Evolutionary conservation across 2,888 invertebrate species (phyloP).

Genomic region (Chrysolina americana): DNA sequence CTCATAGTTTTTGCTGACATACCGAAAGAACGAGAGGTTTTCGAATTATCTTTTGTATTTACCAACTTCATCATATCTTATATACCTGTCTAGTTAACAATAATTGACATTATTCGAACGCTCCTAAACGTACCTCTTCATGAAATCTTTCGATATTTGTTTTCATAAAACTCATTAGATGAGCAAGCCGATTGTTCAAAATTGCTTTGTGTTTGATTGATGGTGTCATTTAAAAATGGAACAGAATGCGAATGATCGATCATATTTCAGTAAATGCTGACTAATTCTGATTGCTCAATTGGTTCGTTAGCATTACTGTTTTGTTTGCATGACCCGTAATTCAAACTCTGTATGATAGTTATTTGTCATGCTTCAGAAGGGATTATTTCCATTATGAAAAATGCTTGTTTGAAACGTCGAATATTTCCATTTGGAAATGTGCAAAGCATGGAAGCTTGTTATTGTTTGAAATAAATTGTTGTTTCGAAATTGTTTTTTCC

Average conservation of each 20-base stretch:
- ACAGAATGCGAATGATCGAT: background rate
- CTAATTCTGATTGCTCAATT: conserved; percentile 1
- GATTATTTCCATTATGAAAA: background rate
- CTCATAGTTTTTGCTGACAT: too few relatives aligned
- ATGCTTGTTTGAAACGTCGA: background rate
- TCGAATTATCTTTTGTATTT: too few relatives aligned
- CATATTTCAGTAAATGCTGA: conserved; percentile 5
- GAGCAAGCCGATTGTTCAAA: background rate
- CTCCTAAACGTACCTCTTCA: background rate
- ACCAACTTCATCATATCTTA: too few relatives aligned
- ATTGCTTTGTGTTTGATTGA: background rate
- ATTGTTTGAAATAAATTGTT: too few relatives aligned
- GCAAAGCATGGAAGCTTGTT: too few relatives aligned
- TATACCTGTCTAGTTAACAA: background rate
- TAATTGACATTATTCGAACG: background rate
- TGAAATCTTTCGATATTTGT: background rate
- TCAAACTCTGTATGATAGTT: background rate
- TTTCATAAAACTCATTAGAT: conserved; percentile 9
- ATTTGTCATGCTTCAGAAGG: background rate
- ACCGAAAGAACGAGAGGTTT: too few relatives aligned
- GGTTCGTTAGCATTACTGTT: conserved; percentile 10
- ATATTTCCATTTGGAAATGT: background rate
- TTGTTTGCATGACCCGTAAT: background rate
- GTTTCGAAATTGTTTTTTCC: too few relatives aligned
- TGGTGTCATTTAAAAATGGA: background rate